phyloP scores from a whole-genome alignment of 64 coral and sea anemone genomes.

The Montipora sp. region DNA sequence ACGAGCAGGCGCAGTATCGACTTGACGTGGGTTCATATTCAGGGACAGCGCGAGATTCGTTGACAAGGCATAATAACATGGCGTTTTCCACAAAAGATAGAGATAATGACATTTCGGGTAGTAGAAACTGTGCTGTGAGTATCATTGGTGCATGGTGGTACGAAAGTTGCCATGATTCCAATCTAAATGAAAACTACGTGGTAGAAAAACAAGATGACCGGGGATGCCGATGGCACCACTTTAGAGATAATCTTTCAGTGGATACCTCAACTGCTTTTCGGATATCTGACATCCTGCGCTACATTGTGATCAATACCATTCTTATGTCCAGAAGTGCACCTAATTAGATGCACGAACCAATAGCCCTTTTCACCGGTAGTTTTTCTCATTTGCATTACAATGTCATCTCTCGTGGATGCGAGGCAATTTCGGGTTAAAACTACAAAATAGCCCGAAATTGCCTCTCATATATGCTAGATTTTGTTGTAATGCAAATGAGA shows the following conservation, averaged over 20 bases:
- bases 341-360: too few species aligned
- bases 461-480: too few species aligned
- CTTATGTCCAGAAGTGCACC: not conserved
- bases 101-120: conserved; percentile 45
- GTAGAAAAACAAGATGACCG: conserved; percentile 22
- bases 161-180: conserved; percentile 5
- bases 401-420: too few species aligned
- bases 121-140: conserved; percentile 17
- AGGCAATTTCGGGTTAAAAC: too few species aligned
- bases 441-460: too few species aligned
- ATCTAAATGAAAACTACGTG: conserved; percentile 66
- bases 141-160: conserved; percentile 63
- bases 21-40: conserved; percentile 65
- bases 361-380: too few species aligned
- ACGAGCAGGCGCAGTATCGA: conserved; percentile 7
- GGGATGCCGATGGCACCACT: conserved; percentile 24
- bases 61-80: conserved; percentile 57
- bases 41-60: conserved; percentile 62
- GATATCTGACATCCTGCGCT: not conserved
- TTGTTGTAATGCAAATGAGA: too few species aligned
- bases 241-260: not conserved
- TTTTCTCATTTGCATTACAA: too few species aligned
- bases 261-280: not conserved
- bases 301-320: conserved; percentile 45
- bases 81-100: conserved; percentile 63